These are phyloP conservation scores for Acleris literana DNA, from an alignment of 2,888 invertebrate genomes.

Conservation along the genomic window DNA sequence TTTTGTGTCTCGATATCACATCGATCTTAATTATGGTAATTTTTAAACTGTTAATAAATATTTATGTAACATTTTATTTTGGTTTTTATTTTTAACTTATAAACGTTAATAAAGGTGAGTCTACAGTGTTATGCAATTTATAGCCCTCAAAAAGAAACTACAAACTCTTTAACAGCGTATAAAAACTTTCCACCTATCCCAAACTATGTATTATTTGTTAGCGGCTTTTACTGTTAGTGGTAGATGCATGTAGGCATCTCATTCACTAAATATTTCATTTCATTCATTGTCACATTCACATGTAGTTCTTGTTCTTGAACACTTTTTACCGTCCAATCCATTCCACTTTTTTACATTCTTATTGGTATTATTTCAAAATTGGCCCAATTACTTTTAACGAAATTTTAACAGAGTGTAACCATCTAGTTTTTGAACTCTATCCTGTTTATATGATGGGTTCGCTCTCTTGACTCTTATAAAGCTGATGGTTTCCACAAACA, in stretches of 20 bases:
- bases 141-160: conserved; percentile 52
- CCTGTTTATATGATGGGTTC: no score
- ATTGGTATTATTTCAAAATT: conserved; percentile 13
- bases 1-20: conserved; percentile 61
- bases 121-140: conserved; percentile 82
- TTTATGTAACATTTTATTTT: conserved; percentile 73
- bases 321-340: not conserved
- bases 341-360: not conserved
- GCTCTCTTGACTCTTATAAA: no score
- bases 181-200: conserved; percentile 10
- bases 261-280: conserved; percentile 49
- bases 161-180: conserved; percentile 1
- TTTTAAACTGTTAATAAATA: conserved; percentile 80
- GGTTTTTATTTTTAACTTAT: conserved; percentile 65
- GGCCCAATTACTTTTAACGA: not conserved
- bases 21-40: conserved; percentile 60
- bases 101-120: conserved; percentile 56
- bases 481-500: no score
- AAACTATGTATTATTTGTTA: conserved; percentile 34
- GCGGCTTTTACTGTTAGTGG: conserved; percentile 71
- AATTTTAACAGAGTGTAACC: no score
- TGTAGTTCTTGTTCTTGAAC: not conserved
- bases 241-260: conserved; percentile 69
- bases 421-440: no score
- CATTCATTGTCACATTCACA: conserved; percentile 39